phyloP scores from a whole-genome alignment of 2,797 vertebrate genomes.

The Atherinosoma microstoma region DNA sequence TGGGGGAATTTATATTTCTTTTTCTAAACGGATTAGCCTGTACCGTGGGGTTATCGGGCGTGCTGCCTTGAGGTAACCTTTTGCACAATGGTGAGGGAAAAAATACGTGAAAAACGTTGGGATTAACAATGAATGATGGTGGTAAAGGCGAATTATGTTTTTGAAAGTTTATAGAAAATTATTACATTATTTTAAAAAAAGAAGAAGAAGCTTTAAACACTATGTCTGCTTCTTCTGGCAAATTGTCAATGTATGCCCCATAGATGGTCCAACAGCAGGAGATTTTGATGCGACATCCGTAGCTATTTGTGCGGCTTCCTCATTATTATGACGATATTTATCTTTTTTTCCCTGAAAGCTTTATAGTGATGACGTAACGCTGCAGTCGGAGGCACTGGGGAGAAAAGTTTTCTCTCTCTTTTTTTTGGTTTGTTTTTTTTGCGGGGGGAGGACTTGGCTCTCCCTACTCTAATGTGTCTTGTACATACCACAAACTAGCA shows the following conservation, averaged over 20 bases:
- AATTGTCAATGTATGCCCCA: background rate
- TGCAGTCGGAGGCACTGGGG: constrained; percentile 68
- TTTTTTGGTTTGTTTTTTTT: constrained; percentile 37
- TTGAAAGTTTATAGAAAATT: background rate
- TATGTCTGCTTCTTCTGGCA: background rate
- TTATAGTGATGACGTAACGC: constrained; percentile 75
- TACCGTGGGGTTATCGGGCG: background rate
- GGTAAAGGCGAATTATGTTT: background rate
- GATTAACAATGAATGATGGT: background rate
- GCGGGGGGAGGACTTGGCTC: constrained; percentile 18
- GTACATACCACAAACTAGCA: constrained; percentile 6
- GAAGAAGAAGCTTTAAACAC: too few species aligned
- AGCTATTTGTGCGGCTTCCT: background rate
- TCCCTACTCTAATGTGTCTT: constrained; percentile 5
- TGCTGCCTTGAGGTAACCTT: background rate
- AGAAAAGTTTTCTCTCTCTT: constrained; percentile 52
- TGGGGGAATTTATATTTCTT: background rate
- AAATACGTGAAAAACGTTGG: background rate
- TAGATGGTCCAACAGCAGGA: background rate
- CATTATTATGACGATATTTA: constrained; percentile 2
- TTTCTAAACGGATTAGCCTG: background rate
- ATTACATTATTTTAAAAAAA: background rate
- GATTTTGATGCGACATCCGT: background rate
- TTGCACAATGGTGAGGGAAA: background rate
- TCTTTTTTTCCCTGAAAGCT: constrained; percentile 12